These are phyloP conservation scores for Cydia splendana DNA, from an alignment of 1,140 invertebrate genomes.

Conservation along the genomic window DNA sequence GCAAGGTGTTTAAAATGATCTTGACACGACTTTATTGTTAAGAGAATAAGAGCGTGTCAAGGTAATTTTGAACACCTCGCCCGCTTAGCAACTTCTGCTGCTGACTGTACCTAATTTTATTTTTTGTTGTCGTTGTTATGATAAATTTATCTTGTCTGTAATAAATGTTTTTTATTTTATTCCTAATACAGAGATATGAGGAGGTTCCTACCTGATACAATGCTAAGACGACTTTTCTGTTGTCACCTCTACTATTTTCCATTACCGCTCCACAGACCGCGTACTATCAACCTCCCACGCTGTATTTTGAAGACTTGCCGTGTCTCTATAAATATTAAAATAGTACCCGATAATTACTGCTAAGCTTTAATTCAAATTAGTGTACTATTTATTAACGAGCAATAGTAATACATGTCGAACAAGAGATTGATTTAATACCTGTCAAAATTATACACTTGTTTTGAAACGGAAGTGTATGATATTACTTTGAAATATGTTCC, in stretches of 20 bases:
- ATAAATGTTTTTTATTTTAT: too few relatives aligned
- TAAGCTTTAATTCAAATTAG: constrained; percentile 22
- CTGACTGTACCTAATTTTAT: too few relatives aligned
- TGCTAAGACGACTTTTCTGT: too few relatives aligned
- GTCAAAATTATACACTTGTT: constrained; percentile 13
- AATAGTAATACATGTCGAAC: constrained; percentile 12
- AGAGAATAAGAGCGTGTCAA: too few relatives aligned
- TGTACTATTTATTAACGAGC: constrained; percentile 17
- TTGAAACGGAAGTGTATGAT: constrained; percentile 11
- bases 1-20: too few relatives aligned
- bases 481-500: background rate
- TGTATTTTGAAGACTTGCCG: constrained; percentile 15
- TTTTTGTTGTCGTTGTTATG: too few relatives aligned
- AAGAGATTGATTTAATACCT: constrained; percentile 16
- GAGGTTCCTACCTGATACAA: too few relatives aligned
- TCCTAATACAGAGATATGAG: too few relatives aligned
- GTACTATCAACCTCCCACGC: constrained; percentile 29
- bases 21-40: too few relatives aligned
- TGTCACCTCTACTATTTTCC: constrained; percentile 9
- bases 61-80: too few relatives aligned
- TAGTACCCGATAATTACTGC: background rate
- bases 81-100: too few relatives aligned
- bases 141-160: too few relatives aligned
- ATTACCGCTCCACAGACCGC: background rate
- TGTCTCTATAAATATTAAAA: constrained; percentile 31